Base-by-base conservation (phyloP, 1,140 invertebrate species). In the Gonioctena quinquepunctata region DNA sequence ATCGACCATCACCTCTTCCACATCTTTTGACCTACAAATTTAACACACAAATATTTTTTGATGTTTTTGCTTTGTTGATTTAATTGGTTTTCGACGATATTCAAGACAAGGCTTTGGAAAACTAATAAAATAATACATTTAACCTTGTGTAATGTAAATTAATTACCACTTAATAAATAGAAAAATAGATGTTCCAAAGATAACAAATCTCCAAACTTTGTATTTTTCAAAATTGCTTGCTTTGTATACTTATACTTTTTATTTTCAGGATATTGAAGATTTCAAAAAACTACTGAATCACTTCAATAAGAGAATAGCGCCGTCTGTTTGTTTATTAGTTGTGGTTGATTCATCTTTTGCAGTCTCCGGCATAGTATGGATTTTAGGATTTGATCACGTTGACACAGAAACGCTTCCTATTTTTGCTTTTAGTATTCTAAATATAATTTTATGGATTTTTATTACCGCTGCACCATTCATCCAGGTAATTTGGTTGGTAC, bases 241-340 rank as follows among this genome's bases (percentile, higher is more conserved):
- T 57, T 28, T 5, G 28, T 49, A 61, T 5, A 18, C 22, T n/a
- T n/a, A n/a, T n/a, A n/a, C n/a, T 42, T 42, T n/a, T 3, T 13
- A 27, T 72, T 42, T 77, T 56, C 48, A 78, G 77, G 70, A 77
- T 27, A 89, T 94, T 52, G 85, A 88, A 4, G 91, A 93, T 76
- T 92, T 93, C 72, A 89, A 87, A 64, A 93, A 93, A 77, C 80
- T 93, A 16, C 77, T 94, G 19, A 89, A 89, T 69, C 92, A 92
- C 71, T 85, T 93, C 6, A 94, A 94, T 79, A 86, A 91, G 63
- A 88, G 92, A 76, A 83, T 92, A 33, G 89, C 90, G 1, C 89
- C 91, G 1, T 88, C 90, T 2, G 89, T 93, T 0, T 92, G 91
- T 76, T 85, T 93, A 69, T 91, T 93, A 67, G 90, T 91, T 8